Base-by-base conservation (phyloP, 2,797 vertebrate species). In the Anas georgica region DNA sequence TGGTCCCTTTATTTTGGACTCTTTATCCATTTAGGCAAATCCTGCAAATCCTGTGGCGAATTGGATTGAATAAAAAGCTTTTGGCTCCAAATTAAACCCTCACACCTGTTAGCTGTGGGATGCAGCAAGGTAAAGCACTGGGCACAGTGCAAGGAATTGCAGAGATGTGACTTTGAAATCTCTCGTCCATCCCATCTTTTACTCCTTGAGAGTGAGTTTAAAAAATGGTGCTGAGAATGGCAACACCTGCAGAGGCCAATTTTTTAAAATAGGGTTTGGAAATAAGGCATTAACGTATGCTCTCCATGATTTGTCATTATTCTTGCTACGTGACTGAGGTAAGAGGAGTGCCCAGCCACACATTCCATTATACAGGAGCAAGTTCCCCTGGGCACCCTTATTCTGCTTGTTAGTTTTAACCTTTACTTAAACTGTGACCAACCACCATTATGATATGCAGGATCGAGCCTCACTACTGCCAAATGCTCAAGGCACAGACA, bases 1-100 rank as follows among this genome's bases (percentile, higher is more conserved):
- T 59, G 45, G n/a, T 29, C 41, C 46, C 56, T 91, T 92, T 52
- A 46, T 76, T 95, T 93, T 72, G 91, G 72, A 43, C 15, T 33
- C 28, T 91, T 83, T 26, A 86, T 83, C 70, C 77, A 74, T 86
- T 81, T 77, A 91, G 63, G 56, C 10, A 75, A 88, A 96, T 95
- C 93, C 90, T 96, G 90, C 91, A 95, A 87, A 91, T 80, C 69
- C 73, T 5, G 5, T 28, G 31, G 50, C 25, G 39, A 83, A 90
- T 1, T 81, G 69, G 66, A 90, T 25, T 72, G 76, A 77, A 33
- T 15, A 55, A 78, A 94, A 86, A 48, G 37, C 10, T 88, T 89
- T 74, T 56, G 31, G 28, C 41, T 92, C 74, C 70, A 54, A 70
- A 67, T 73, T 70, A 93, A 92, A 81, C 28, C 54, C 39, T 55